Evolutionary conservation across 1,140 invertebrate genomes (phyloP), one percentile per base, ranked within the genome.

Genomic region (Sitodiplosis mosellana): DNA sequence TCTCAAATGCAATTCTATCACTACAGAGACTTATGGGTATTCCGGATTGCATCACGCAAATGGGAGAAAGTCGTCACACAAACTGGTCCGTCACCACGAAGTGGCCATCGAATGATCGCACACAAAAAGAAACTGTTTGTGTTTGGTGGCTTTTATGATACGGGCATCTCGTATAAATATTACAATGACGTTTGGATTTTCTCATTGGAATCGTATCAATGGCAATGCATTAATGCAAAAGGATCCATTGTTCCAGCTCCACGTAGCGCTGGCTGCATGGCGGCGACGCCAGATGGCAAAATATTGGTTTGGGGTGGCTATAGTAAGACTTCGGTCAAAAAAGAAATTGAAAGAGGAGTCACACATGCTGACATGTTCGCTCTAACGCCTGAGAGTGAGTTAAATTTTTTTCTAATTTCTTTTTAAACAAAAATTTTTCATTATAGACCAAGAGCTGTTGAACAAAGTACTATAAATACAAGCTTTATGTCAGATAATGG

Each of bases 141-240:
- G 18, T 95, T 94, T 72, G 90, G 91, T 1, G 90, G 91, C 15
- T 95, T 90, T 62, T 77, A 87, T 59, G 89, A 94, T 63, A 92
- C 90, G 65, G 72, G 80, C 5, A 75, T 83, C 48, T 80, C 88
- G 43, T 93, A 81, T 59, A 83, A 83, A 55, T 95, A 94, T 65
- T 91, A 77, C 58, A 92, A 92, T 66, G 91, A 95, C 68, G 59
- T 91, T 3, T 72, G 90, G 63, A 65, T 75, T 21, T 94, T 95
- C 64, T 79, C 86, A 56, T 66, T 89, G 51, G 82, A 87, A 54
- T 77, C 74, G 0, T 80, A 88, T 55, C 69, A 72, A 6, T 95
- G 91, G 91, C 70, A 59, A 11, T 84, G 84, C 62, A 57, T 94
- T 20, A 75, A 80, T 48, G 64, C 76, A 4, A 60, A 61, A 38